These are phyloP conservation scores for Drosophila ficusphila DNA, from an alignment of 1,140 invertebrate species.

Conservation along the genomic window DNA sequence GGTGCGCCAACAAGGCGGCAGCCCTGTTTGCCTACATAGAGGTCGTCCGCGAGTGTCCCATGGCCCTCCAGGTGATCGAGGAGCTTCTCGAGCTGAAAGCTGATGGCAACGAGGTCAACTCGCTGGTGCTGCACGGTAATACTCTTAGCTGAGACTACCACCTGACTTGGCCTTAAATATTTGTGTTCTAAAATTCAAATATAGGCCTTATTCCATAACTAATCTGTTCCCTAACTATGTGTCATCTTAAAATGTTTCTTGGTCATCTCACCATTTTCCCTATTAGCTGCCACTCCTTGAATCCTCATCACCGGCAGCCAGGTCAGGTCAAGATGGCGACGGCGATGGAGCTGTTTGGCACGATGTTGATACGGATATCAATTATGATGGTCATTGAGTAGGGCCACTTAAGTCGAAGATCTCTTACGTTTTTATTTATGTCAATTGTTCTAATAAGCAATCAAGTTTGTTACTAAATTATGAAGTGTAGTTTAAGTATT, in stretches of 20 bases:
- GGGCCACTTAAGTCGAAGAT: too few species aligned
- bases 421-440: too few species aligned
- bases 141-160: too few species aligned
- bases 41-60: slow-evolving; percentile 90
- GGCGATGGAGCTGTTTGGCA: neutral
- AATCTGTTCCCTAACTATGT: too few species aligned
- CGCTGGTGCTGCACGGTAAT: slow-evolving; percentile 87
- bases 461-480: too few species aligned
- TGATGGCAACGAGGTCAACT: slow-evolving; percentile 89
- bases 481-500: too few species aligned
- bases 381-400: neutral
- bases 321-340: neutral
- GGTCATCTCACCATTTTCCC: neutral
- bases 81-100: slow-evolving; percentile 88
- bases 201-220: too few species aligned
- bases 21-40: slow-evolving; percentile 91
- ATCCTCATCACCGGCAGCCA: neutral
- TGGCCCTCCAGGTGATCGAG: slow-evolving; percentile 89
- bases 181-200: too few species aligned
- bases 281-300: neutral
- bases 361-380: neutral
- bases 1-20: slow-evolving; percentile 88
- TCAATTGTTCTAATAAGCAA: too few species aligned
- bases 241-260: too few species aligned
- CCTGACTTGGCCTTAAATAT: too few species aligned